Base-by-base conservation (phyloP, 2,797 vertebrate genomes). In the Spondyliosoma cantharus region DNA sequence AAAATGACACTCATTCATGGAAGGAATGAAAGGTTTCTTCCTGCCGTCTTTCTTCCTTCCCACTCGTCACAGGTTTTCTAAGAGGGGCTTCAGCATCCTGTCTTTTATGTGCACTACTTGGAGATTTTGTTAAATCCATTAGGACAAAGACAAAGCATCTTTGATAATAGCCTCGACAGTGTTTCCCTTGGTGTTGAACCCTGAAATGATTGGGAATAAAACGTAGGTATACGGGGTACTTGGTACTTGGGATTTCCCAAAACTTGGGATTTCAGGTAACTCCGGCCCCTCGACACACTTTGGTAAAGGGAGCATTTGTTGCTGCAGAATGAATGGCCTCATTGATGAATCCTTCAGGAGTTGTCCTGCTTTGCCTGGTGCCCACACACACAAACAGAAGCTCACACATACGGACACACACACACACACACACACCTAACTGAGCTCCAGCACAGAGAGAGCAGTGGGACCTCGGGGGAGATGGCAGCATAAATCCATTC, bases 311-410 rank as follows among this genome's bases (percentile, higher is more conserved):
- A 82, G 57, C 1, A 7, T 79, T 74, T 89, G 84, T 87, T 80
- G 7, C 22, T 58, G 59, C 57, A 59, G 83, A 64, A 87, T 91
- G 87, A 93, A 93, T 88, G 86, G 80, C 82, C 87, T 88, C 88
- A 81, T 92, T 92, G 70, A 89, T 52, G 65, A 66, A 32, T 82
- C 88, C 76, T 84, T 37, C 58, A 72, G 81, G 83, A 88, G 72
- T 64, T 57, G 87, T 69, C 84, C 87, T 82, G 62, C 78, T 88
- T 84, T 69, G 25, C 77, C 64, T 37, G 63, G 42, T 4, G 1
- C 48, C 0, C 53, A n/a, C 25, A 71, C 68, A 49, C 45, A 52
- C 52, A 74, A 74, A 46, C 20, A 65, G 29, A 66, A 53, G 57
- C 58, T 56, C 17, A 64, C 37, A 66, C 27, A 60, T 25, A 58